These are phyloP conservation scores for Dipus sagitta DNA, from an alignment of 2,797 vertebrate species.

Conservation along the genomic window DNA sequence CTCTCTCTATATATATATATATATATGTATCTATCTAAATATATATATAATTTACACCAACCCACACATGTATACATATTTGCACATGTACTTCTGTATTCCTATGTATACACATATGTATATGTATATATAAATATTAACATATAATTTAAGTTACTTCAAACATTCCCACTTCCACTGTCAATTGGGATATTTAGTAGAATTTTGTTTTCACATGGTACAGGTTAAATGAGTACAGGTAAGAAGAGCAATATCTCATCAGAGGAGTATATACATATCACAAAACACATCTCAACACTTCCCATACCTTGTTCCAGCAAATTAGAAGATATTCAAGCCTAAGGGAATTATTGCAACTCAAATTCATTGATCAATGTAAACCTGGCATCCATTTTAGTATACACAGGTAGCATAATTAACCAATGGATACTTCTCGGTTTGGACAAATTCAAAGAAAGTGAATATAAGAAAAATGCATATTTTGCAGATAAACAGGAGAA, in stretches of 20 bases:
- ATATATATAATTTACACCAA: too few species aligned
- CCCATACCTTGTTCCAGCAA: not conserved
- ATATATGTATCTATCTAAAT: too few species aligned
- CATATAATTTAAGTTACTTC: not conserved
- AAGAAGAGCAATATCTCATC: not conserved
- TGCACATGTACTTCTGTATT: not conserved
- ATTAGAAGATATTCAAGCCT: not conserved
- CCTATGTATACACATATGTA: not conserved
- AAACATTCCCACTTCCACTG: not conserved
- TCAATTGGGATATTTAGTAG: slow-evolving; percentile 13
- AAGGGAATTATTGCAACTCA: not conserved
- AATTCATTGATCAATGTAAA: not conserved
- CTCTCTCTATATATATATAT: too few species aligned
- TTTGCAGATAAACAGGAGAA: slow-evolving; percentile 7
- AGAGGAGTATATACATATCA: not conserved
- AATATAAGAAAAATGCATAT: not conserved
- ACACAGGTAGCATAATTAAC: not conserved
- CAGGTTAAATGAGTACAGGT: not conserved
- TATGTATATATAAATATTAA: not conserved
- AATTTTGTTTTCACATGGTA: slow-evolving; percentile 20
- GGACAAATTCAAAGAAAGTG: slow-evolving; percentile 21
- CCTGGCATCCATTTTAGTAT: not conserved
- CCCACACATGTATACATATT: not conserved
- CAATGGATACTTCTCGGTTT: not conserved
- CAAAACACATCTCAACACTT: not conserved